Evolutionary conservation across 2,888 invertebrate genomes (phyloP).

Genomic region (Melanargia galathea): DNA sequence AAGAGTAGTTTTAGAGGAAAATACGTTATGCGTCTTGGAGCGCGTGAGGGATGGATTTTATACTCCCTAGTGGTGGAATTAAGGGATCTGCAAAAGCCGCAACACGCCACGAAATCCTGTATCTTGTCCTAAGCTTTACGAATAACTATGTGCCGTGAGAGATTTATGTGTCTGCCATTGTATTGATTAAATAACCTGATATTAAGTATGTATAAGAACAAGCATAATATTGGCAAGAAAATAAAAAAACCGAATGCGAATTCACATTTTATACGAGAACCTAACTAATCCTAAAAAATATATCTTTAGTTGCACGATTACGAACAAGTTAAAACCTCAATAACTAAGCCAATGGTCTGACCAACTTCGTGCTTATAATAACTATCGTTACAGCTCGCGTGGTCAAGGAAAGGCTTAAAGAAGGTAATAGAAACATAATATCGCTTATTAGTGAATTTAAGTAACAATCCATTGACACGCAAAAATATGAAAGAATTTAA

Average conservation of each 20-base stretch:
- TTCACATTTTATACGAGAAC: no score
- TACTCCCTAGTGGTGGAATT: slow-evolving; percentile 20
- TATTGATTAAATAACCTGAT: slow-evolving; percentile 25
- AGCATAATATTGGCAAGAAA: not conserved
- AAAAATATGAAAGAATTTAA: not conserved
- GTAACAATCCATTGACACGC: slow-evolving; percentile 14
- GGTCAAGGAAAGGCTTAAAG: slow-evolving; percentile 28
- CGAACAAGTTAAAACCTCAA: slow-evolving; percentile 17
- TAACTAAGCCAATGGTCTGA: slow-evolving; percentile 18
- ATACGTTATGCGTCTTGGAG: slow-evolving; percentile 6
- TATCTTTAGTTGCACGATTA: slow-evolving; percentile 8
- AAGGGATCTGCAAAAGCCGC: slow-evolving; percentile 31
- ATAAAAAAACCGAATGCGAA: no score
- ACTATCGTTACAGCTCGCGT: slow-evolving; percentile 29
- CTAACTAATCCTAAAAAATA: slow-evolving; percentile 5
- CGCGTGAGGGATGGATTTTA: slow-evolving; percentile 16
- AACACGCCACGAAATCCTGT: slow-evolving; percentile 26
- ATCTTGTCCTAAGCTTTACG: slow-evolving; percentile 23
- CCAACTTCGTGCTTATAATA: slow-evolving; percentile 32
- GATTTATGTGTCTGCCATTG: slow-evolving; percentile 28
- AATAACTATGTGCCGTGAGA: slow-evolving; percentile 13
- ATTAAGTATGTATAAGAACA: not conserved
- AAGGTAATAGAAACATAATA: slow-evolving; percentile 29
- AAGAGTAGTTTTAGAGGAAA: slow-evolving; percentile 3
- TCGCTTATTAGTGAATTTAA: slow-evolving; percentile 15